Evolutionary conservation across 2,888 invertebrate species (phyloP).

Genomic region (Scaptomyza polygonia): DNA sequence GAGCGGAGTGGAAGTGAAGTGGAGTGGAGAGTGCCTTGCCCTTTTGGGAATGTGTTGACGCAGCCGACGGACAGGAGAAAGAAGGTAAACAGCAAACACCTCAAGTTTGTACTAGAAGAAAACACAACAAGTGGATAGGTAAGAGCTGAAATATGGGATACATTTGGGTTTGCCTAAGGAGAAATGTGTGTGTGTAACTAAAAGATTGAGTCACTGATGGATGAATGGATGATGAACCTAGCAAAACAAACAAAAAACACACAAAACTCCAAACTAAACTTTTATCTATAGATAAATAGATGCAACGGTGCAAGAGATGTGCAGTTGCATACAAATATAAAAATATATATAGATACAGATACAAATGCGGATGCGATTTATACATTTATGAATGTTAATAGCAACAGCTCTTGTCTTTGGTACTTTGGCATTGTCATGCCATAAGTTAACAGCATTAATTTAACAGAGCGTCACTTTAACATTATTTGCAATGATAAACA

Average conservation of each 20-base stretch:
- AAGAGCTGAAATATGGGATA: constrained; percentile 30
- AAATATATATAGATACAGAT: constrained; percentile 9
- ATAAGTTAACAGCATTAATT: constrained; percentile 5
- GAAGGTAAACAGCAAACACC: constrained; percentile 69
- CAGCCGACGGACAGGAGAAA: constrained; percentile 40
- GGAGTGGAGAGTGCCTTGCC: constrained; percentile 71
- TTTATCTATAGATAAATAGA: constrained; percentile 53
- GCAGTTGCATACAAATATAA: constrained; percentile 34
- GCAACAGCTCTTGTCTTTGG: too few relatives aligned
- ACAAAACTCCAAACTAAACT: constrained; percentile 29
- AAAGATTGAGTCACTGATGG: constrained; percentile 71
- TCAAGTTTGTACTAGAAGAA: constrained; percentile 46
- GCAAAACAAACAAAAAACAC: constrained; percentile 47
- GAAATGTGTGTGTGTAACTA: constrained; percentile 73
- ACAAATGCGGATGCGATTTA: constrained; percentile 19
- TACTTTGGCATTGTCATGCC: too few relatives aligned
- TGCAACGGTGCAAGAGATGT: constrained; percentile 30
- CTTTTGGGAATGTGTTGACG: constrained; percentile 71
- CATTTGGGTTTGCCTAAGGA: constrained; percentile 53
- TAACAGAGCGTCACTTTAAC: constrained; percentile 22
- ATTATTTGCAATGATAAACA: constrained; percentile 31
- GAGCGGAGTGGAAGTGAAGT: constrained; percentile 4
- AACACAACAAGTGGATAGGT: constrained; percentile 71
- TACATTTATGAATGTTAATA: too few relatives aligned
- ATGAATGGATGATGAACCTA: constrained; percentile 47